Evolutionary conservation across 2,113 vertebrate genomes (phyloP).

Genomic region (Channa maculata): DNA sequence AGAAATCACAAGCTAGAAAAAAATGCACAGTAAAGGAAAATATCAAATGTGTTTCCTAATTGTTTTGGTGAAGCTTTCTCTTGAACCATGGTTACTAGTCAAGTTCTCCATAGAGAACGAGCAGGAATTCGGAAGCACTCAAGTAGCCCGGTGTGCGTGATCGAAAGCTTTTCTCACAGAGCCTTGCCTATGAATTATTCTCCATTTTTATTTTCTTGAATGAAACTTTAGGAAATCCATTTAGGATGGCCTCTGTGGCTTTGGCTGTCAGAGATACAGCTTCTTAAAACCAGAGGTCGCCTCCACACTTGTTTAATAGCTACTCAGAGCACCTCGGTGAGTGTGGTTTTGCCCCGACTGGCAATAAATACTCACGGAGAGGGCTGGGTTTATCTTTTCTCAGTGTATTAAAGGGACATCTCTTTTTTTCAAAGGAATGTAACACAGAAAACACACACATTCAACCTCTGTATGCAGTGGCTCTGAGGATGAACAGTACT

Average conservation of each 20-base stretch:
- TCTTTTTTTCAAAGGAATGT: constrained; percentile 25
- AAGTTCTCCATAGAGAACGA: constrained; percentile 8
- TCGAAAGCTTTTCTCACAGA: constrained; percentile 28
- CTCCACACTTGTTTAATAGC: constrained; percentile 78
- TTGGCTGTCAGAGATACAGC: constrained; percentile 67
- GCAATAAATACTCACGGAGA: constrained; percentile 76
- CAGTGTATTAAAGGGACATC: constrained; percentile 53
- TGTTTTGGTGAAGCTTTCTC: constrained; percentile 5
- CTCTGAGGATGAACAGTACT: neutral
- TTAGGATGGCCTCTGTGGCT: constrained; percentile 71
- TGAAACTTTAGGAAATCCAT: constrained; percentile 78
- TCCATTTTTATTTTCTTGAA: constrained; percentile 68
- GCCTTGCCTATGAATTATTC: constrained; percentile 42
- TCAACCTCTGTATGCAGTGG: neutral
- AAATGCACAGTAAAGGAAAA: neutral
- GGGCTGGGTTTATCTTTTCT: constrained; percentile 53
- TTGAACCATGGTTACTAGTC: constrained; percentile 2
- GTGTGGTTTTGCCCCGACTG: constrained; percentile 75
- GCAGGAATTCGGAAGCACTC: constrained; percentile 20
- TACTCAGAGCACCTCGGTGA: constrained; percentile 69
- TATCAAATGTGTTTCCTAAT: neutral
- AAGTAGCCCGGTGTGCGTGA: constrained; percentile 22
- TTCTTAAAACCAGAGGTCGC: constrained; percentile 74
- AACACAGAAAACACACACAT: constrained; percentile 8
- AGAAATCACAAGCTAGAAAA: neutral